Percentiles rank a stretch among this genome's conserved stretches.
Conservation (phyloP, 2,888 invertebrate species). For the Lithophane semibrunnea region DNA sequence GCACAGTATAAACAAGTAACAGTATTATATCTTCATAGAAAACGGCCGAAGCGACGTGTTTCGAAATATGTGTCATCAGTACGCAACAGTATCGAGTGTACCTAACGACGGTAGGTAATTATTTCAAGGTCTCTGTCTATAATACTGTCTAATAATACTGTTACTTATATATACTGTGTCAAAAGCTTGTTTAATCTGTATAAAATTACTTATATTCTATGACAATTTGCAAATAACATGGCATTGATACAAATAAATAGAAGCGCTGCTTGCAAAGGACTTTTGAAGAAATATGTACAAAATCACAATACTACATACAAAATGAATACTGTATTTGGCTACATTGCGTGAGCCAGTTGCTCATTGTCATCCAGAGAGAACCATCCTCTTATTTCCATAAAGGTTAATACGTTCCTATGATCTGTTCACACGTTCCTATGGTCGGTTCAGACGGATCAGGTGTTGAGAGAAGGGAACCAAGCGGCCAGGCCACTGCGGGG, state of each 20-base stretch:
- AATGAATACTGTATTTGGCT: conserved; percentile 44
- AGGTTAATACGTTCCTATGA: conserved; percentile 15
- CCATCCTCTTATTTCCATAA: conserved; percentile 2
- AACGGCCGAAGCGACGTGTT: no score
- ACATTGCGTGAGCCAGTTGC: conserved; percentile 2
- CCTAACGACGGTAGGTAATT: no score
- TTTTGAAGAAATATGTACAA: conserved; percentile 15
- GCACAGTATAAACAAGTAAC: no score
- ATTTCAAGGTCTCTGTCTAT: no score
- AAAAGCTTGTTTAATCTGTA: not conserved
- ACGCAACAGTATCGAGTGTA: no score
- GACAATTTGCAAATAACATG: not conserved
- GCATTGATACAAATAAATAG: not conserved
- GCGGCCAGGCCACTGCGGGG: conserved; percentile 80
- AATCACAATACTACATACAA: conserved; percentile 19
- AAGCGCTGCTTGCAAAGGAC: conserved; percentile 13
- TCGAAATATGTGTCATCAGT: no score
- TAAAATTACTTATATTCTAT: not conserved
- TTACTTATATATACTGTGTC: no score
- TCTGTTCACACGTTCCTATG: conserved; percentile 2
- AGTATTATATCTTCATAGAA: no score
- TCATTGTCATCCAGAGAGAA: conserved; percentile 3
- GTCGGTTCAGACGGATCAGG: conserved; percentile 70
- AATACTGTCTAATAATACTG: no score
- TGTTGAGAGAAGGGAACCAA: conserved; percentile 84